Base-by-base conservation (phyloP, 1,140 invertebrate species). In the Drosophila sucinea region DNA sequence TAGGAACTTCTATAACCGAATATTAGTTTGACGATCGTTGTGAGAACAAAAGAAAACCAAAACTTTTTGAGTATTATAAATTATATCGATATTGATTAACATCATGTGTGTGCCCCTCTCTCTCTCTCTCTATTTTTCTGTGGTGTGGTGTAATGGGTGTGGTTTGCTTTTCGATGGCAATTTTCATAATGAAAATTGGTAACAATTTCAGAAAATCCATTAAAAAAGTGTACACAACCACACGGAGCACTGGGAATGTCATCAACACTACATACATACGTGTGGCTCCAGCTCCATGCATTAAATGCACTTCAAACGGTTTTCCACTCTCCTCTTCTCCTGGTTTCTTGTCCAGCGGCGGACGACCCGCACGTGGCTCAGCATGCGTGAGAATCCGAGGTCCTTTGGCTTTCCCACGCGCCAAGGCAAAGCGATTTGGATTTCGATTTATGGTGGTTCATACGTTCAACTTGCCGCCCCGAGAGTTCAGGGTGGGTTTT, bases 381-480 rank as follows among this genome's bases (percentile, higher is more conserved):
- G 90, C 90, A 78, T 77, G 90, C 87, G 90, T 91, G 90, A 91
- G 90, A 91, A 91, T 84, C 84, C 74, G 47, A 41, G 76, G 74
- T 77, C 80, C 79, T 89, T 82, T 90, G 84, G 72, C 84, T 91
- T 91, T 91, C 90, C 90, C 90, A 91, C 90, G 90, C 77, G 80
- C 84, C 84, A 66, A 61, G 51, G 17, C 30, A 33, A 35, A 33
- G 57, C 32, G 44, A 35, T 61, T 65, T 54, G 74, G 70, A 79
- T 75, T 81, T 29, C 8, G 71, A 38, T 74, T 41, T 63, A 17
- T 30, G 41, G 30, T 47, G 79, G 78, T 51, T 27, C 41, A 6
- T 23, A 57, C 68, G 33, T 63, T 64, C 8, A 58, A 72, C 76
- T 78, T 60, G 73, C 32, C 60, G 33, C 23, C 29, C 27, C 40